A percentile compares a stretch with the other conserved stretches of the same genome.
phyloP scores from a whole-genome alignment of 2,888 invertebrate genomes.

The Oithona nana region DNA sequence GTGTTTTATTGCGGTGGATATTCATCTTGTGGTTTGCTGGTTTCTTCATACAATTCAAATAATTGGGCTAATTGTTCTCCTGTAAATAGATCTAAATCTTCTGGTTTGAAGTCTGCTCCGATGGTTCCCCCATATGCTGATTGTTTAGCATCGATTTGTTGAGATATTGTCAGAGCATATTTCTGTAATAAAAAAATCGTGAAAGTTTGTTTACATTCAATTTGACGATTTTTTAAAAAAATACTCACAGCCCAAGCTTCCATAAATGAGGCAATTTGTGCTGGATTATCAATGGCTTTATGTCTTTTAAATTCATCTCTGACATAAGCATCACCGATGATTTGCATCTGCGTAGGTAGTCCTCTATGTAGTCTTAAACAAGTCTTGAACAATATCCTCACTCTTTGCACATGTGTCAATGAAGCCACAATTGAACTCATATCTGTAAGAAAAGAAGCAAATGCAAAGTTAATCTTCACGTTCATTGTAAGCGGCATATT shows the following conservation, averaged over 20 bases:
- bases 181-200: slow-evolving; percentile 36
- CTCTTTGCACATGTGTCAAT: slow-evolving; percentile 38
- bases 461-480: too few species aligned
- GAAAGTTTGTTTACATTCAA: slow-evolving; percentile 11
- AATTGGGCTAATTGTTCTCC: slow-evolving; percentile 68
- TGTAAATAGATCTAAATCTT: slow-evolving; percentile 46
- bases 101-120: slow-evolving; percentile 41
- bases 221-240: slow-evolving; percentile 19
- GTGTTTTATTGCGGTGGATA: too few species aligned
- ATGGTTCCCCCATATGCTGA: slow-evolving; percentile 37
- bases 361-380: slow-evolving; percentile 57
- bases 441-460: too few species aligned
- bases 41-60: slow-evolving; percentile 51
- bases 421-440: neutral
- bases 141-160: slow-evolving; percentile 49
- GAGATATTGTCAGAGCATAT: slow-evolving; percentile 50
- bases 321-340: slow-evolving; percentile 54
- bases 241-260: slow-evolving; percentile 64
- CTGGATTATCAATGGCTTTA: slow-evolving; percentile 43
- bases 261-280: slow-evolving; percentile 55
- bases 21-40: neutral
- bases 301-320: slow-evolving; percentile 69
- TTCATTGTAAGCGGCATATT: too few species aligned
- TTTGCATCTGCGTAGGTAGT: slow-evolving; percentile 46
- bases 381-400: slow-evolving; percentile 52